phyloP scores from a whole-genome alignment of 1,140 invertebrate genomes.

The Vollenhovia emeryi region DNA sequence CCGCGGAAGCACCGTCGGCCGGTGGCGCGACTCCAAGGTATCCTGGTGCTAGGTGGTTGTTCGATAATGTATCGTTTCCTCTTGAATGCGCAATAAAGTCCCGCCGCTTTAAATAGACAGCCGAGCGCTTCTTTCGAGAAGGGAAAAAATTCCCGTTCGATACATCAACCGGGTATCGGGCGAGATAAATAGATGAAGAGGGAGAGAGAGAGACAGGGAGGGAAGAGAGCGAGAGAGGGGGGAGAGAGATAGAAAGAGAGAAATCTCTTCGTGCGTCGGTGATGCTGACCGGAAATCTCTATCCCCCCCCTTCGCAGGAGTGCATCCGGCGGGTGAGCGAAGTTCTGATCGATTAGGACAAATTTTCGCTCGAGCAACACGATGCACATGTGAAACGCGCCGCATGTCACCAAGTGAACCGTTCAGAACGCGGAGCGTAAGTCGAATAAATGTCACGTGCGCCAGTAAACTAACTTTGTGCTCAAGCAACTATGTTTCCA shows the following conservation, averaged over 20 bases:
- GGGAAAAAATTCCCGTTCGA: constrained; percentile 35
- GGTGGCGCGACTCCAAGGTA: constrained; percentile 34
- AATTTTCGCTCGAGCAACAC: constrained; percentile 37
- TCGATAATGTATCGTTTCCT: constrained; percentile 55
- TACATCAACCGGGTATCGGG: not conserved
- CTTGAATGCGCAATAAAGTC: constrained; percentile 52
- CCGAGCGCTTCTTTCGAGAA: constrained; percentile 42
- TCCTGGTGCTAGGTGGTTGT: constrained; percentile 26
- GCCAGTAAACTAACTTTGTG: constrained; percentile 1
- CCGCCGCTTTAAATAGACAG: constrained; percentile 51
- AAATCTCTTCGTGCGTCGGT: not conserved
- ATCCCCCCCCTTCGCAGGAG: not conserved
- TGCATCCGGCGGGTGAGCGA: constrained; percentile 28
- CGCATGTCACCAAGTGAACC: constrained; percentile 30
- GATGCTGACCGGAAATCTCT: constrained; percentile 19
- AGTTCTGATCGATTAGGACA: constrained; percentile 53
- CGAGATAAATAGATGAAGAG: not conserved
- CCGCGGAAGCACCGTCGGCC: not conserved
- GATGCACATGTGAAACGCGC: not conserved
- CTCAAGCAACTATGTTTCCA: not conserved
- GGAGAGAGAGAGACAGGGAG: not conserved
- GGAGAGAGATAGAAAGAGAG: not conserved
- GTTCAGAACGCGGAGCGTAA: not conserved
- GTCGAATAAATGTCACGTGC: constrained; percentile 25
- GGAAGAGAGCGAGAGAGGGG: not conserved